Conservation (phyloP, 2,113 vertebrate species). For the Prietella phreatophila region DNA sequence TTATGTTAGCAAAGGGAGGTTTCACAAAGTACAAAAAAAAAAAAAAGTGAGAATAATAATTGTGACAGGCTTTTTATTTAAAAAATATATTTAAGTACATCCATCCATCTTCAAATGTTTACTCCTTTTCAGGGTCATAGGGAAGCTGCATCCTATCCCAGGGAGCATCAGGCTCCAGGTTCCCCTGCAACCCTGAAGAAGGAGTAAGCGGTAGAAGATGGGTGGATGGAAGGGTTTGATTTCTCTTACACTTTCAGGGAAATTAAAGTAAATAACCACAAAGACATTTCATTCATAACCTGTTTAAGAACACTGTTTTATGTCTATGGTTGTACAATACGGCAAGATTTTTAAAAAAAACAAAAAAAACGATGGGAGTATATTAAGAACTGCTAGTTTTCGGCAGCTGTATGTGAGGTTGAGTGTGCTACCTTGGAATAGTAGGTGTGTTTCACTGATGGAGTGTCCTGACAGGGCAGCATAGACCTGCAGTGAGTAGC, state of each 20-base stretch:
- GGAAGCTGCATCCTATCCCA: too few relatives aligned
- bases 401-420: neutral
- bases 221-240: neutral
- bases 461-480: conserved; percentile 93
- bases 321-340: neutral
- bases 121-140: too few relatives aligned
- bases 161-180: too few relatives aligned
- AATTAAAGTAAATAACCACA: neutral
- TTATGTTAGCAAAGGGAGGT: neutral
- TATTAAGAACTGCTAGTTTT: neutral
- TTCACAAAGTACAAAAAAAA: neutral
- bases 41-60: neutral
- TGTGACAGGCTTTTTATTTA: neutral
- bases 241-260: neutral
- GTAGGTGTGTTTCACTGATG: conserved; percentile 91
- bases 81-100: neutral
- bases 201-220: too few relatives aligned
- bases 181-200: too few relatives aligned
- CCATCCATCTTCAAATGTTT: too few relatives aligned
- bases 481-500: conserved; percentile 92
- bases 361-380: neutral
- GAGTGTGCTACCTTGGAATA: conserved; percentile 82
- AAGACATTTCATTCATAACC: neutral
- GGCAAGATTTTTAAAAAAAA: neutral
- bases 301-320: neutral